phyloP scores from a whole-genome alignment of 1,140 invertebrate genomes.

The Patella vulgata region DNA sequence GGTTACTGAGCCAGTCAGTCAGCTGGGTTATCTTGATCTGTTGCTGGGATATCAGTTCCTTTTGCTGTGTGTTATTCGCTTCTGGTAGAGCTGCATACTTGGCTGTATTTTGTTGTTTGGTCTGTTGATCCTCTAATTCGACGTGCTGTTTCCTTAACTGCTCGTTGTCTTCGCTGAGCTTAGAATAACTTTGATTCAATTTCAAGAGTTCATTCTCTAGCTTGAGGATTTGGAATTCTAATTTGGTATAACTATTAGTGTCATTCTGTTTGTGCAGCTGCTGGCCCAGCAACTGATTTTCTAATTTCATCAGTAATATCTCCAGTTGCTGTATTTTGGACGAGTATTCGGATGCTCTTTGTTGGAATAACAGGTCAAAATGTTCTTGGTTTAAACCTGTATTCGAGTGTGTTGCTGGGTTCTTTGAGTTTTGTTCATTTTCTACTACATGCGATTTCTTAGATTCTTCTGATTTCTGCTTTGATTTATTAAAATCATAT shows the following conservation, averaged over 20 bases:
- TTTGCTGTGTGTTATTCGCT: slow-evolving; percentile 20
- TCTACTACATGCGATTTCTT: not conserved
- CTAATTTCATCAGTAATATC: slow-evolving; percentile 49
- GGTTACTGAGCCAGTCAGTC: slow-evolving; percentile 40
- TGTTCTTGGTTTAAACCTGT: slow-evolving; percentile 11
- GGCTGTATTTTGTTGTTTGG: not conserved
- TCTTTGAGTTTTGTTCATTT: not conserved
- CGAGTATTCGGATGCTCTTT: slow-evolving; percentile 40
- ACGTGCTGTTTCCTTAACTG: slow-evolving; percentile 41
- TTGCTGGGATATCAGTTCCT: slow-evolving; percentile 42
- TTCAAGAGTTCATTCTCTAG: slow-evolving; percentile 58
- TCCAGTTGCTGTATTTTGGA: slow-evolving; percentile 52
- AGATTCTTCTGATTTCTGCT: not conserved
- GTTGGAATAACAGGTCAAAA: slow-evolving; percentile 34
- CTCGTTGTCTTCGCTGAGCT: slow-evolving; percentile 42
- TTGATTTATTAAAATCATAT: not conserved
- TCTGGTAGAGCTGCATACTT: not conserved
- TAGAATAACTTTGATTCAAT: slow-evolving; percentile 51
- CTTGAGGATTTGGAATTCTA: slow-evolving; percentile 58
- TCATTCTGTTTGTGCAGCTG: slow-evolving; percentile 52
- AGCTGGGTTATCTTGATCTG: slow-evolving; percentile 45
- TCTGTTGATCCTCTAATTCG: slow-evolving; percentile 40
- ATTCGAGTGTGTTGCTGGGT: not conserved
- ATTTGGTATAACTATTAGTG: slow-evolving; percentile 39
- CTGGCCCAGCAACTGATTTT: slow-evolving; percentile 54